Conservation (phyloP, 1,140 invertebrate genomes). For the Gryon sp. region DNA sequence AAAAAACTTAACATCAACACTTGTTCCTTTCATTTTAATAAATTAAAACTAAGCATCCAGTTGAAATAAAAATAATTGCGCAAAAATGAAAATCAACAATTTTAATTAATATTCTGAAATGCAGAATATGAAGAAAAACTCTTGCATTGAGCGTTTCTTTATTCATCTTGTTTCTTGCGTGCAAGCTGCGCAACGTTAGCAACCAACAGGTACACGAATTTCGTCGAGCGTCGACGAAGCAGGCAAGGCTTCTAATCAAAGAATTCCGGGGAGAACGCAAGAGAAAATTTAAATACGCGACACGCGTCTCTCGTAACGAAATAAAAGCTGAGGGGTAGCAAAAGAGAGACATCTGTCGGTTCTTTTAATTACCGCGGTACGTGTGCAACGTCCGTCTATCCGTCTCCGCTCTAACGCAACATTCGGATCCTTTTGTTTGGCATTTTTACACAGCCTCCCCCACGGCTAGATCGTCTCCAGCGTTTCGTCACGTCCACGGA, state of each 20-base stretch:
- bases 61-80: not conserved
- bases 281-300: constrained; percentile 77
- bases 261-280: constrained; percentile 71
- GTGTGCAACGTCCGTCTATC: constrained; percentile 70
- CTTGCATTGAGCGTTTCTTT: constrained; percentile 51
- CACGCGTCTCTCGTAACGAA: constrained; percentile 73
- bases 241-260: constrained; percentile 75
- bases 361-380: constrained; percentile 78
- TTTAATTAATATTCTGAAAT: constrained; percentile 31
- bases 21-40: no score
- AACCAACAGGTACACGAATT: constrained; percentile 65
- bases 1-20: no score
- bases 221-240: constrained; percentile 57
- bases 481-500: constrained; percentile 68
- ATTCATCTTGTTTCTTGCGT: constrained; percentile 49
- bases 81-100: constrained; percentile 12
- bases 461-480: constrained; percentile 65
- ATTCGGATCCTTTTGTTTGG: constrained; percentile 71
- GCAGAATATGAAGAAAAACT: constrained; percentile 33
- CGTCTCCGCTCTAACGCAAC: constrained; percentile 45
- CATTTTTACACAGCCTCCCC: constrained; percentile 66
- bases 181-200: constrained; percentile 44
- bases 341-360: constrained; percentile 77
- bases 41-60: no score
- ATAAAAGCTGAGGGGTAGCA: constrained; percentile 73